phyloP scores from a whole-genome alignment of 2,888 invertebrate species.

The Tetragonisca angustula region DNA sequence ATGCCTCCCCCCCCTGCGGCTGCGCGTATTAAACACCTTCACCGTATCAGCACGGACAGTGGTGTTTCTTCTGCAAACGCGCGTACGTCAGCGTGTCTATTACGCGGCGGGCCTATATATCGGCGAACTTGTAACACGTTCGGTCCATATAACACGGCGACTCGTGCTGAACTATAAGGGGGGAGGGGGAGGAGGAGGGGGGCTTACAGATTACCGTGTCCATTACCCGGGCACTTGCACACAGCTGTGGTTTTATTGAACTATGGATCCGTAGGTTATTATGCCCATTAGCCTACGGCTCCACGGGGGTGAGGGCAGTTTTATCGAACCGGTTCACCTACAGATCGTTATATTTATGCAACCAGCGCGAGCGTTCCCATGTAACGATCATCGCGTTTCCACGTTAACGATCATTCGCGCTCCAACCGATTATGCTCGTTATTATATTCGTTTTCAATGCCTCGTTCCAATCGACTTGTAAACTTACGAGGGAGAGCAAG shows the following conservation, averaged over 20 bases:
- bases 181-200: not conserved
- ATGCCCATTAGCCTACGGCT: slow-evolving; percentile 5
- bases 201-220: not conserved
- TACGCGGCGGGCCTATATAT: not conserved
- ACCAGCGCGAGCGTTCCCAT: not conserved
- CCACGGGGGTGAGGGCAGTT: not conserved
- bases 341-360: slow-evolving; percentile 7
- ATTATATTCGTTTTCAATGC: not conserved
- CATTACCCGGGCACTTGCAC: slow-evolving; percentile 1
- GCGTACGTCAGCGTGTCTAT: slow-evolving; percentile 1
- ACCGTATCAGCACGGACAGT: not conserved
- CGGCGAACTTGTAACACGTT: not conserved
- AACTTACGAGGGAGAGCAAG: not conserved
- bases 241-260: slow-evolving; percentile 15
- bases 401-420: slow-evolving; percentile 1
- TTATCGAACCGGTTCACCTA: not conserved
- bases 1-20: not conserved
- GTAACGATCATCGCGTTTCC: not conserved
- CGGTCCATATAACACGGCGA: not conserved
- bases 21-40: not conserved
- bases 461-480: not conserved
- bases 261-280: slow-evolving; percentile 10
- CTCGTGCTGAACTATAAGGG: not conserved
- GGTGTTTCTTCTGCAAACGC: slow-evolving; percentile 4
- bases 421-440: not conserved